These are phyloP conservation scores for Montipora efflorescens DNA, from an alignment of 64 coral and sea anemone species.

Conservation along the genomic window DNA sequence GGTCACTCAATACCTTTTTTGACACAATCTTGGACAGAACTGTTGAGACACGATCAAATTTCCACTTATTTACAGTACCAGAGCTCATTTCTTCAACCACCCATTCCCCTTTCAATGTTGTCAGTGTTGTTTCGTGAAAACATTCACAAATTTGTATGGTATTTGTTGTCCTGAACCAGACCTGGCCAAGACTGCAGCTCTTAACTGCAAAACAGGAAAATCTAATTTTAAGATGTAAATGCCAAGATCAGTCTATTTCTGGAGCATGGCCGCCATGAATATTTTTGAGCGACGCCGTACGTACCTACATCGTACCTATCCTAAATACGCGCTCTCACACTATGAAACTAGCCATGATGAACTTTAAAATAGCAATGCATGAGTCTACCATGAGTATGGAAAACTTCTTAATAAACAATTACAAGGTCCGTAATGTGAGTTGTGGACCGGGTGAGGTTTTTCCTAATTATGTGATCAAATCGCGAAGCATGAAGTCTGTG, in stretches of 20 bases:
- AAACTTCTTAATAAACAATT: not conserved
- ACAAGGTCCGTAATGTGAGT: not conserved
- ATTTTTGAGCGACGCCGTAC: not conserved
- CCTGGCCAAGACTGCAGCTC: too few species aligned
- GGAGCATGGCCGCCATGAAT: not conserved
- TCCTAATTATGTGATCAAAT: not conserved
- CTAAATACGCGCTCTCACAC: not conserved
- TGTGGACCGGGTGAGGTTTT: not conserved
- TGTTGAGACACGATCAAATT: too few species aligned
- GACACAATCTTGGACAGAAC: too few species aligned
- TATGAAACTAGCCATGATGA: not conserved
- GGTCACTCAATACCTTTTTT: not conserved
- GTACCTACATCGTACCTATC: not conserved
- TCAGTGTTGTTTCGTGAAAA: too few species aligned
- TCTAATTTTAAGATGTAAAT: not conserved
- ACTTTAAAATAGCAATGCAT: not conserved
- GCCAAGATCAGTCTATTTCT: not conserved
- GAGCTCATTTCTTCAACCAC: too few species aligned
- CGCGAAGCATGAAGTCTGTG: not conserved
- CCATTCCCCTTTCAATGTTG: too few species aligned
- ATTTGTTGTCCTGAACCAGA: too few species aligned
- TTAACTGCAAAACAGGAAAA: too few species aligned
- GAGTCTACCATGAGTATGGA: not conserved
- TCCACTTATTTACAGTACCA: too few species aligned
- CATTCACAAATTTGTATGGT: too few species aligned